Conservation (phyloP, 2,888 invertebrate genomes). For the Sinelater perroti region DNA sequence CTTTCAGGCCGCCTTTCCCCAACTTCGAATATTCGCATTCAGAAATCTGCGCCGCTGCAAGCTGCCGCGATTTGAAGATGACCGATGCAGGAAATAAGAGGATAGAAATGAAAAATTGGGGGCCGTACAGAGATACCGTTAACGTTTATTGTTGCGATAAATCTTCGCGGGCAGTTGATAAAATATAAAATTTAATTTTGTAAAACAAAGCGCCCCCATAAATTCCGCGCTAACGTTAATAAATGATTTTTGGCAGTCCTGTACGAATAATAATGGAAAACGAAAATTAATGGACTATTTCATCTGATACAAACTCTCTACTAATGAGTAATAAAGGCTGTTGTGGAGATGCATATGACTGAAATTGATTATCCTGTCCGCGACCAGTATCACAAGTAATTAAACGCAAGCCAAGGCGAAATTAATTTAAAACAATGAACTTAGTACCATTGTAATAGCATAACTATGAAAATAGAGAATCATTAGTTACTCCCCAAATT, state of each 20-base stretch:
- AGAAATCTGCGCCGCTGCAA: slow-evolving; percentile 19
- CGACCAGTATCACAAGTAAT: slow-evolving; percentile 16
- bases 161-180: slow-evolving; percentile 26
- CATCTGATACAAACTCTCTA: slow-evolving; percentile 34
- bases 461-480: no score
- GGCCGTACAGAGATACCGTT: slow-evolving; percentile 28
- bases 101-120: slow-evolving; percentile 34
- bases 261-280: slow-evolving; percentile 37
- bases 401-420: slow-evolving; percentile 8
- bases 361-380: slow-evolving; percentile 26
- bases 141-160: slow-evolving; percentile 32
- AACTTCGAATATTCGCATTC: not conserved
- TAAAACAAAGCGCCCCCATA: slow-evolving; percentile 34
- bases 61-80: slow-evolving; percentile 20
- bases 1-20: slow-evolving; percentile 2
- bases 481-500: no score
- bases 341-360: slow-evolving; percentile 27
- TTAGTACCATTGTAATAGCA: not conserved
- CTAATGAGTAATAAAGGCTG: slow-evolving; percentile 28
- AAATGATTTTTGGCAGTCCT: slow-evolving; percentile 36
- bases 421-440: slow-evolving; percentile 13
- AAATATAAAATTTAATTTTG: slow-evolving; percentile 36
- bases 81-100: slow-evolving; percentile 23
- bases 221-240: slow-evolving; percentile 37
- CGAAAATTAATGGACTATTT: slow-evolving; percentile 38